These are phyloP conservation scores for Pangasius krempfi DNA, from an alignment of 2,797 vertebrate genomes.

Conservation along the genomic window DNA sequence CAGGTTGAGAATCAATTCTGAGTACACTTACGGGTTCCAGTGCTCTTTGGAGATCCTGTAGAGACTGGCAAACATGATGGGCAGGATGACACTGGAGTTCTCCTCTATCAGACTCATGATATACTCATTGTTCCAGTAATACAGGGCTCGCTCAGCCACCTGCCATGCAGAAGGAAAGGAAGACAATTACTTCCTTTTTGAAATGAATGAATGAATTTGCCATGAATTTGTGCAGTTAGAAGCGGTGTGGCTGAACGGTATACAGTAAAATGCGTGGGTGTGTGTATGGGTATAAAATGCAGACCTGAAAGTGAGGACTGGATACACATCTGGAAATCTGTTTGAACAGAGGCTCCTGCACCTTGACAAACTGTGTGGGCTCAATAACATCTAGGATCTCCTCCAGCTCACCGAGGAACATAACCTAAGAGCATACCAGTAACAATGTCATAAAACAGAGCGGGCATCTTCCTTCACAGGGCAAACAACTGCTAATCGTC, in stretches of 20 bases:
- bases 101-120: slow-evolving; percentile 99
- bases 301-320: slow-evolving; percentile 98
- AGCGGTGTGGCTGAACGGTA: neutral
- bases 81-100: slow-evolving; percentile 97
- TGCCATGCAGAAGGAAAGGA: slow-evolving; percentile 57
- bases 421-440: slow-evolving; percentile 78
- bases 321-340: slow-evolving; percentile 99
- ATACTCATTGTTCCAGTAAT: slow-evolving; percentile 99
- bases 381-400: slow-evolving; percentile 99
- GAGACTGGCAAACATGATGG: slow-evolving; percentile 98
- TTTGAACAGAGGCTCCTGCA: slow-evolving; percentile 98
- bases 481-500: neutral
- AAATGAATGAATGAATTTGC: neutral
- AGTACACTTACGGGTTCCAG: slow-evolving; percentile 93
- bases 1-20: neutral
- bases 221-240: neutral
- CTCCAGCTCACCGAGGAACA: slow-evolving; percentile 98
- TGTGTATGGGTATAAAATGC: neutral
- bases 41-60: slow-evolving; percentile 99
- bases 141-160: slow-evolving; percentile 96
- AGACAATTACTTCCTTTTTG: neutral
- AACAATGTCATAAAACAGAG: neutral
- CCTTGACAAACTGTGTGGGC: slow-evolving; percentile 97
- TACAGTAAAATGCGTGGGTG: neutral
- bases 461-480: neutral